A percentile compares a stretch with the other conserved stretches of the same genome.
phyloP scores from a whole-genome alignment of 53 echinoderm and acorn worm species.

The Echinarachnius parma region DNA sequence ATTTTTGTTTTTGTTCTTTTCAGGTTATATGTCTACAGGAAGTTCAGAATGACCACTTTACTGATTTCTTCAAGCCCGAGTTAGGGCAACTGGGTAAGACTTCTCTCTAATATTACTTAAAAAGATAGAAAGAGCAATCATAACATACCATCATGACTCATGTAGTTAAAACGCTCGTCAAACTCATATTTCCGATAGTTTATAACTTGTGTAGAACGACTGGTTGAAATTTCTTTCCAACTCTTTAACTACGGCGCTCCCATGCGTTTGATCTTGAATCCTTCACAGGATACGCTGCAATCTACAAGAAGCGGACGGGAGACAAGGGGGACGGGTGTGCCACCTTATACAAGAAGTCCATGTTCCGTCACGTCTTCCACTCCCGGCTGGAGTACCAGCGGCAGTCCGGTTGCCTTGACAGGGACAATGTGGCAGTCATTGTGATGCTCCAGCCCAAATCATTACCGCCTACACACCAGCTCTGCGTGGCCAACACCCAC shows the following conservation, averaged over 20 bases:
- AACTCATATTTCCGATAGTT: no score
- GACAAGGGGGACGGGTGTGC: conserved; percentile 90
- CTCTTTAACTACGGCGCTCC: no score
- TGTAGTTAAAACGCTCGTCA: no score
- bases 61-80: conserved; percentile 62
- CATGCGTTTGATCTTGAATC: no score
- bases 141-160: no score
- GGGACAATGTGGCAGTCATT: conserved; percentile 87
- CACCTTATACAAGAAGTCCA: conserved; percentile 66
- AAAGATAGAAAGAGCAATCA: no score
- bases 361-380: conserved; percentile 35
- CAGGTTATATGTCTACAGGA: conserved; percentile 90
- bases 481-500: conserved; percentile 94
- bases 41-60: conserved; percentile 60
- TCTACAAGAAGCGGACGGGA: conserved; percentile 87
- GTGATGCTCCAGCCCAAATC: conserved; percentile 56
- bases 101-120: no score
- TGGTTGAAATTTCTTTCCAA: no score
- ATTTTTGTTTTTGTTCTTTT: conserved; percentile 4
- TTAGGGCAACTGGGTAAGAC: conserved; percentile 63
- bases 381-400: conserved; percentile 59
- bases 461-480: conserved; percentile 20
- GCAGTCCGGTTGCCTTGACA: conserved; percentile 54
- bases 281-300: conserved; percentile 57
- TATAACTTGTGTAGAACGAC: no score